A percentile compares a stretch with the other conserved stretches of the same genome.
These are phyloP conservation scores for Telenomus remus DNA, from an alignment of 1,140 invertebrate species.

Conservation along the genomic window DNA sequence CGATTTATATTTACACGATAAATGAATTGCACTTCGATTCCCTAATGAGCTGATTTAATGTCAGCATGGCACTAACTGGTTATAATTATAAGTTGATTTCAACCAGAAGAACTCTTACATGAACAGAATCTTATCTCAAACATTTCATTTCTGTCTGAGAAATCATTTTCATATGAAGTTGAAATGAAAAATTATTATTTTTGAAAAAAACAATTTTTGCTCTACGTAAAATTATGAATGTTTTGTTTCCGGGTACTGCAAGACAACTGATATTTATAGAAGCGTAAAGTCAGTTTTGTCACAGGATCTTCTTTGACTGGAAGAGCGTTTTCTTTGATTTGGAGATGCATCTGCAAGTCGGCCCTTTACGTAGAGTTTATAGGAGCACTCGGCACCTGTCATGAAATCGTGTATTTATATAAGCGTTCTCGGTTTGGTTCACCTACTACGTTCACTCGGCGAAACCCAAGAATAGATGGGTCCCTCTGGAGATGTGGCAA, in stretches of 20 bases:
- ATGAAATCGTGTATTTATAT: slow-evolving; percentile 31
- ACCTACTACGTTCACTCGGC: slow-evolving; percentile 34
- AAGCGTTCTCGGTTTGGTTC: slow-evolving; percentile 32
- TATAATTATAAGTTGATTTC: slow-evolving; percentile 19
- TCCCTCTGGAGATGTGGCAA: slow-evolving; percentile 11
- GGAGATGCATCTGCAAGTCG: slow-evolving; percentile 51
- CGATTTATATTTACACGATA: background rate
- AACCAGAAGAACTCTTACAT: slow-evolving; percentile 1
- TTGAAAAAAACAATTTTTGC: too few relatives aligned
- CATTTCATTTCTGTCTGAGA: too few relatives aligned
- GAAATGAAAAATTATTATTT: too few relatives aligned
- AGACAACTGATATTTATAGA: too few relatives aligned
- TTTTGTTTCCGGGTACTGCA: too few relatives aligned
- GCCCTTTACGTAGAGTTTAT: slow-evolving; percentile 50
- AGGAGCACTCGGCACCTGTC: slow-evolving; percentile 68
- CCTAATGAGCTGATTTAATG: slow-evolving; percentile 21
- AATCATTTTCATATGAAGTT: too few relatives aligned
- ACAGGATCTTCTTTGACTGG: too few relatives aligned
- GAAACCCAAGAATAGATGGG: slow-evolving; percentile 39
- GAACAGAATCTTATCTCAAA: too few relatives aligned
- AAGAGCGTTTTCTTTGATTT: slow-evolving; percentile 34
- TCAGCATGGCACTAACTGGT: slow-evolving; percentile 16
- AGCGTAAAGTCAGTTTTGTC: too few relatives aligned
- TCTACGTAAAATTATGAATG: too few relatives aligned
- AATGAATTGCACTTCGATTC: slow-evolving; percentile 3